Evolutionary conservation across 2,797 vertebrate species (phyloP).

Genomic region (Spinus pinus): DNA sequence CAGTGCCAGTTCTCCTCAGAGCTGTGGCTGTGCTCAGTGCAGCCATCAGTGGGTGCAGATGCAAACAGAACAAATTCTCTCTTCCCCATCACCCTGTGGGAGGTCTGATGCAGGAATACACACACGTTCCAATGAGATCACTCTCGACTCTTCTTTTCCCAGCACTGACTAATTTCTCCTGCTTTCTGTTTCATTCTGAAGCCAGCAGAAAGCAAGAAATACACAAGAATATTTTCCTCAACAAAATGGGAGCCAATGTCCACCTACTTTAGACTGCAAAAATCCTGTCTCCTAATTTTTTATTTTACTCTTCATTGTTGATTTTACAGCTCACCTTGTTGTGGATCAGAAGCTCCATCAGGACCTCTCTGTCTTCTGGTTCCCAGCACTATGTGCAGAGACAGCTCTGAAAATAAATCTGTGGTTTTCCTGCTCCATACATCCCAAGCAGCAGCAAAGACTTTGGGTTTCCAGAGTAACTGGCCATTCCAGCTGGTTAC

Average conservation of each 20-base stretch:
- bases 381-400: not conserved
- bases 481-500: not conserved
- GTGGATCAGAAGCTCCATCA: not conserved
- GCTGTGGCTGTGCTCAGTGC: not conserved
- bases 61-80: not conserved
- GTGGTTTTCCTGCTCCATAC: not conserved
- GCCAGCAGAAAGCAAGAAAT: not conserved
- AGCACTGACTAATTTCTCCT: not conserved
- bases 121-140: not conserved
- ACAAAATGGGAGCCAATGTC: not conserved
- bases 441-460: not conserved
- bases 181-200: not conserved
- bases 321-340: not conserved
- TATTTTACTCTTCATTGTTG: not conserved
- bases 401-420: constrained; percentile 9
- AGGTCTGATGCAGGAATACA: not conserved
- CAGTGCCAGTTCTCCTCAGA: not conserved
- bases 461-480: not conserved
- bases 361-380: not conserved
- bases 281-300: not conserved
- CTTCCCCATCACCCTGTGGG: not conserved
- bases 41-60: not conserved
- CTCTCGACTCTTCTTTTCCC: not conserved
- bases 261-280: not conserved
- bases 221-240: not conserved